Evolutionary conservation across 64 coral and sea anemone genomes (phyloP).

Genomic region (Stichodactyla helianthus): DNA sequence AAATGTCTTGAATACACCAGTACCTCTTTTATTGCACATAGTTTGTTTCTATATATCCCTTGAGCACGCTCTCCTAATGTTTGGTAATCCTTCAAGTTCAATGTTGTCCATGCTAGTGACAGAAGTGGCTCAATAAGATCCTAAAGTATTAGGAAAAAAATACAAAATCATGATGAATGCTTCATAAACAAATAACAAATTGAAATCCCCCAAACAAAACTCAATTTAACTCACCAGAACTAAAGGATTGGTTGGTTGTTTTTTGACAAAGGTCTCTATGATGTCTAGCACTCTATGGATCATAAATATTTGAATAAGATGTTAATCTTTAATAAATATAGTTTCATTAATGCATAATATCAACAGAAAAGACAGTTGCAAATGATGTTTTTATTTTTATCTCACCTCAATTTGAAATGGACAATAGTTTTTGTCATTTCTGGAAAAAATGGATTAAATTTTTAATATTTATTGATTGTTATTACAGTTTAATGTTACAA

Average conservation of each 20-base stretch:
- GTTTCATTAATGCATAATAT: not conserved
- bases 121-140: constrained; percentile 71
- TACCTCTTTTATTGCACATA: constrained; percentile 82
- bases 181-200: not conserved
- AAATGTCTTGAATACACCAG: not conserved
- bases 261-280: constrained; percentile 94
- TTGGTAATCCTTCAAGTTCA: constrained; percentile 60
- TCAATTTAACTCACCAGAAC: constrained; percentile 61
- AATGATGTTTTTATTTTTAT: not conserved
- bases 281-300: constrained; percentile 70
- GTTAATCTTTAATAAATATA: not conserved
- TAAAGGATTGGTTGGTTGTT: constrained; percentile 73
- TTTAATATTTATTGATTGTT: not conserved
- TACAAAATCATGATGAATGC: not conserved
- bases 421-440: constrained; percentile 65
- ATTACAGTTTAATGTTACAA: not conserved
- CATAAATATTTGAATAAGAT: not conserved
- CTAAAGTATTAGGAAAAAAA: constrained; percentile 1
- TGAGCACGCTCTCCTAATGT: constrained; percentile 71
- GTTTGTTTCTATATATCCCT: constrained; percentile 72
- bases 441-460: constrained; percentile 1
- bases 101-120: constrained; percentile 50
- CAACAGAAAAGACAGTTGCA: no score
- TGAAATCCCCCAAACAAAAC: not conserved
- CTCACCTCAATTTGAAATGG: constrained; percentile 90